These are phyloP conservation scores for Panagrolaimus sp. DNA, from an alignment of 1,140 invertebrate species.

Conservation along the genomic window DNA sequence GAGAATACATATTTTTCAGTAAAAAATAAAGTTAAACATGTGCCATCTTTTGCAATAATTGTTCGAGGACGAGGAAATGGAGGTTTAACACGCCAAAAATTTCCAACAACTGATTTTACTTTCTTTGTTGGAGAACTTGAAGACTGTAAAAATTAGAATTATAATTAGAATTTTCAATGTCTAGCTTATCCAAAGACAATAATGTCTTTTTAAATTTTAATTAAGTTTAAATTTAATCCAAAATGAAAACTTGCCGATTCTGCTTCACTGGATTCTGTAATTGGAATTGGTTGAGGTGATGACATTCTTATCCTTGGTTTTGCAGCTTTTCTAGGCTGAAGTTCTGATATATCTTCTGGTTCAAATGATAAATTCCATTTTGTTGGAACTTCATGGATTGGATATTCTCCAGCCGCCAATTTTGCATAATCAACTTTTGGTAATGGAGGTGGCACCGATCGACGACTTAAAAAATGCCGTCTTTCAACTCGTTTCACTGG, in stretches of 20 bases:
- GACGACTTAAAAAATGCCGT: not conserved
- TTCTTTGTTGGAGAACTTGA: no score
- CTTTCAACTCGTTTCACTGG: not conserved
- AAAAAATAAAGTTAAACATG: slow-evolving; percentile 28
- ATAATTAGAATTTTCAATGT: no score
- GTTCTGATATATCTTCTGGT: not conserved
- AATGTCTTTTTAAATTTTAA: no score
- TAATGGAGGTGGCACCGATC: not conserved
- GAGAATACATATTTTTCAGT: slow-evolving; percentile 31
- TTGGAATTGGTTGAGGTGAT: no score
- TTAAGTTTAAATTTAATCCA: no score
- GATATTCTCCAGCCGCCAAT: not conserved
- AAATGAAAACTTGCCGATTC: no score
- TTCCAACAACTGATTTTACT: no score
- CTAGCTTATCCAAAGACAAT: no score
- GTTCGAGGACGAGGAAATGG: not conserved
- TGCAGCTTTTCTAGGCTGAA: not conserved
- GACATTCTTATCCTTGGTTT: no score
- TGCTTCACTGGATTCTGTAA: no score
- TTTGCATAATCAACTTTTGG: not conserved
- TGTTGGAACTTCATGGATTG: not conserved
- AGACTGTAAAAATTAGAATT: not conserved
- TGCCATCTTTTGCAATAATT: slow-evolving; percentile 9
- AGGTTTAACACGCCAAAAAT: no score
- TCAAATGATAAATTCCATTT: not conserved